Conservation (phyloP, 2,797 vertebrate genomes). For the Scolopax bukidnonensis region DNA sequence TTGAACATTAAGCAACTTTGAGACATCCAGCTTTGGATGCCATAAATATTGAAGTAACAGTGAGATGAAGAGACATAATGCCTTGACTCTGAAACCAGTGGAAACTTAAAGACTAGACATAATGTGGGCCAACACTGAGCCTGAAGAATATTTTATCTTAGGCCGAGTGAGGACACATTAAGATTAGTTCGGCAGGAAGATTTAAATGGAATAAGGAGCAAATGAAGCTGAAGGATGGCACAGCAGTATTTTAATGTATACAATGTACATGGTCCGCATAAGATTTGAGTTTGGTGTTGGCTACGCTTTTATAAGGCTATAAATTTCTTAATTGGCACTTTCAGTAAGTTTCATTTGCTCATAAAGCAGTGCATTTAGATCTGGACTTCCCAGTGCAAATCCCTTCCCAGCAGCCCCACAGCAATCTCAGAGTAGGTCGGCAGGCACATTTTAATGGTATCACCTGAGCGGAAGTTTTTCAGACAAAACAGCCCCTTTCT, state of each 20-base stretch:
- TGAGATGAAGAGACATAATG: constrained; percentile 71
- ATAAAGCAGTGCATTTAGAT: not conserved
- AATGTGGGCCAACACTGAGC: constrained; percentile 50
- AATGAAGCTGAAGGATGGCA: not conserved
- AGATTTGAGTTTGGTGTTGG: not conserved
- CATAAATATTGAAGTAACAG: constrained; percentile 68
- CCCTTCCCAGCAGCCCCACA: not conserved
- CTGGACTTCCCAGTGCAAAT: not conserved
- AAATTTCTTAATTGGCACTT: constrained; percentile 21
- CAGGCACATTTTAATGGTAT: not conserved
- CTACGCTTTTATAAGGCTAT: not conserved
- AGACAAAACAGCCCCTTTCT: constrained; percentile 20
- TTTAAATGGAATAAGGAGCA: constrained; percentile 17
- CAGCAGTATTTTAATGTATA: not conserved
- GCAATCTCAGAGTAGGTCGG: fast-evolving
- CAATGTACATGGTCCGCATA: fast-evolving
- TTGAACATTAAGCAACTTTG: constrained; percentile 45
- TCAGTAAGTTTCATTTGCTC: not conserved
- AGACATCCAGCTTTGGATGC: constrained; percentile 60
- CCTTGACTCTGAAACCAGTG: constrained; percentile 66
- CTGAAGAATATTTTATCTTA: constrained; percentile 67
- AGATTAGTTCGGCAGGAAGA: not conserved
- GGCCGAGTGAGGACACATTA: constrained; percentile 54
- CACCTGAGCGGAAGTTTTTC: not conserved
- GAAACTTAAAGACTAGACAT: constrained; percentile 61